Percentiles rank a stretch among this genome's conserved stretches.
These are phyloP conservation scores for Marasmarcha lunaedactyla DNA, from an alignment of 2,888 invertebrate species.

Conservation along the genomic window DNA sequence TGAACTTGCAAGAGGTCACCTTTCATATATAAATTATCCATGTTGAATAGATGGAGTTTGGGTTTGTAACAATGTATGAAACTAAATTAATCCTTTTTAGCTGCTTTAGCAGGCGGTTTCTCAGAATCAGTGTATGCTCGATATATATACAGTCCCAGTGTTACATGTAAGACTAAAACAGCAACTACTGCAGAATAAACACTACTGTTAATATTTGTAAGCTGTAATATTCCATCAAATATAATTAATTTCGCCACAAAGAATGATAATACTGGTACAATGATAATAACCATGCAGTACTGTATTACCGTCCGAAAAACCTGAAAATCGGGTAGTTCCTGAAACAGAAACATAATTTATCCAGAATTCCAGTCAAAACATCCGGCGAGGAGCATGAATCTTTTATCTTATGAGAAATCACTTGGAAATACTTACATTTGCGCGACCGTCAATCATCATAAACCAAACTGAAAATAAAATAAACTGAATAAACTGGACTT, in stretches of 20 bases:
- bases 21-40: constrained; percentile 59
- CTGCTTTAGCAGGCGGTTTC: constrained; percentile 39
- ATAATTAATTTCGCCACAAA: constrained; percentile 76
- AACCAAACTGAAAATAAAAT: constrained; percentile 32
- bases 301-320: constrained; percentile 81
- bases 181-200: constrained; percentile 84
- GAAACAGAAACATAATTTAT: constrained; percentile 26
- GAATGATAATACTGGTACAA: constrained; percentile 81
- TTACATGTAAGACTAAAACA: constrained; percentile 79
- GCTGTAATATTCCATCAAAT: constrained; percentile 74
- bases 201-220: constrained; percentile 74
- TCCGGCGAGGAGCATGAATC: too few species aligned
- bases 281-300: constrained; percentile 81
- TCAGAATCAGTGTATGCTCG: constrained; percentile 77
- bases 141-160: constrained; percentile 82
- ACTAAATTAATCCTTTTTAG: constrained; percentile 50
- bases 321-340: constrained; percentile 77
- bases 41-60: constrained; percentile 21
- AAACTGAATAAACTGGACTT: constrained; percentile 20
- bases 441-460: constrained; percentile 67
- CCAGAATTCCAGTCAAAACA: too few species aligned
- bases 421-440: constrained; percentile 47
- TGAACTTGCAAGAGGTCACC: constrained; percentile 60
- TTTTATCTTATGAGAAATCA: too few species aligned
- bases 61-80: constrained; percentile 7